Evolutionary conservation across 2,113 vertebrate species (phyloP).

Genomic region (Rhinichthys klamathensis): DNA sequence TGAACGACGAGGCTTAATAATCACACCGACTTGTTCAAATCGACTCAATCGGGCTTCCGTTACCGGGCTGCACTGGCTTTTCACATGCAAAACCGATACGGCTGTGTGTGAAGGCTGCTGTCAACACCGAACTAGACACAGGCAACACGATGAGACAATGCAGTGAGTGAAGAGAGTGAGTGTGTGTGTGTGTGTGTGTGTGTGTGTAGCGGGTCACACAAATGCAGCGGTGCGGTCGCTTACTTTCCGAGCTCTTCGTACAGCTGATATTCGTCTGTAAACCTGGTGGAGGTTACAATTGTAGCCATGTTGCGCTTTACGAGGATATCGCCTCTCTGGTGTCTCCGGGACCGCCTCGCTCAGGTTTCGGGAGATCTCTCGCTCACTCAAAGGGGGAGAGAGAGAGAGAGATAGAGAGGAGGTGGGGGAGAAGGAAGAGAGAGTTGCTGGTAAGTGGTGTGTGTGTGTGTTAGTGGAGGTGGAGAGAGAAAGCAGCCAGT

Average conservation of each 20-base stretch:
- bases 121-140: conserved; percentile 64
- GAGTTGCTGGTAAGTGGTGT: conserved; percentile 16
- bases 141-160: conserved; percentile 53
- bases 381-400: conserved; percentile 53
- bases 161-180: conserved; percentile 32
- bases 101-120: conserved; percentile 43
- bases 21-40: not conserved
- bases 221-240: conserved; percentile 68
- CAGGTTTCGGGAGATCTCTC: conserved; percentile 69
- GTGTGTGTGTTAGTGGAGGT: conserved; percentile 44
- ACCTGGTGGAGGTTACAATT: conserved; percentile 90
- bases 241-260: conserved; percentile 98
- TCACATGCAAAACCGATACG: conserved; percentile 59
- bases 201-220: conserved; percentile 36
- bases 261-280: conserved; percentile 97
- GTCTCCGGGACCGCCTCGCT: conserved; percentile 69
- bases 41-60: conserved; percentile 13
- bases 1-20: not conserved
- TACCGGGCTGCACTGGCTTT: conserved; percentile 39
- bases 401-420: conserved; percentile 39
- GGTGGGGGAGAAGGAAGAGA: conserved; percentile 55
- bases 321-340: conserved; percentile 63
- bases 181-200: conserved; percentile 37
- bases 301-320: conserved; percentile 86
- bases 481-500: conserved; percentile 41